Evolutionary conservation across 2,797 vertebrate species (phyloP), one percentile per base, ranked within the genome.

Genomic region (Girardinus metallicus): DNA sequence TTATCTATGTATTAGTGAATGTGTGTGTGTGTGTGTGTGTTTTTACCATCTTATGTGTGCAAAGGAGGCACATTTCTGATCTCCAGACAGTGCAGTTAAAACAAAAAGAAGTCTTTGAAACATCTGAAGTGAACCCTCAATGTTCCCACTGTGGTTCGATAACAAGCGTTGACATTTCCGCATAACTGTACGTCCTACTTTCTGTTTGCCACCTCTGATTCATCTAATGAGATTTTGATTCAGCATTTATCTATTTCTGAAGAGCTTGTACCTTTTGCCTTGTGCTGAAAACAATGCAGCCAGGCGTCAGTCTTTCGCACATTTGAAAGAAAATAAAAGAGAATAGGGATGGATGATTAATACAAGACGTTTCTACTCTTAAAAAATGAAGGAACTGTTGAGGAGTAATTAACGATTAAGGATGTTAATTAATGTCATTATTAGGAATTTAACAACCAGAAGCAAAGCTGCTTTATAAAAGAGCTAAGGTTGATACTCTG

Each of bases 151-250:
- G 29, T 36, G 34, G 66, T 73, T n/a, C 43, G 74, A 80, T 86
- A 71, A 87, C 79, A 79, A 81, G 83, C 81, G 23, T 44, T 89
- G 87, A 85, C 85, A 87, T 88, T 88, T 87, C n/a, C 82, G 62
- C 77, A 78, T 77, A 77, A 82, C 80, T 46, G 43, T 15, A 9
- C 0, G 43, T 75, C 60, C 36, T 62, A 60, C 79, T 73, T 55
- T 57, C 68, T 44, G 55, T 74, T 80, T 44, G 18, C 74, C 5
- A 43, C 43, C 64, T 77, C 47, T 73, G 84, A 86, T 77, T 82
- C 83, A 80, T 66, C 73, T 70, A 41, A 78, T 55, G 43, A 62
- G 55, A 72, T 78, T 44, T 64, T 39, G 71, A 79, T 83, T 85
- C 81, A 41, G 79, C 73, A 77, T 85, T 86, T 36, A 85, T 83